Percentiles rank a stretch among this genome's conserved stretches.
Evolutionary conservation across 2,888 invertebrate species (phyloP).

Genomic region (Ornithoptera priamus): DNA sequence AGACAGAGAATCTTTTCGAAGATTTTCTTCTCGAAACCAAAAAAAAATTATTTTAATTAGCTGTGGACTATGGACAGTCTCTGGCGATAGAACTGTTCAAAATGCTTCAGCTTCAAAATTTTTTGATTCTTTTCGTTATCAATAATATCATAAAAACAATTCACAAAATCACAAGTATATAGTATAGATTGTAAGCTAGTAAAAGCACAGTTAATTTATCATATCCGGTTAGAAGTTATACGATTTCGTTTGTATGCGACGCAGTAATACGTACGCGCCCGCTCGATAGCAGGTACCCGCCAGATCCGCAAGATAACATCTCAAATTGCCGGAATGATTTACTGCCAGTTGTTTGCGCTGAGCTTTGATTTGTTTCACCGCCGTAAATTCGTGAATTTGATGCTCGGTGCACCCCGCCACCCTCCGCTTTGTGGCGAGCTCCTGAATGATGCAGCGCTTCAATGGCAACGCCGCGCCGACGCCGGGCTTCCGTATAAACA

Average conservation of each 20-base stretch:
- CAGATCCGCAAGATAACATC: constrained; percentile 63
- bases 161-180: too few relatives aligned
- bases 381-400: constrained; percentile 58
- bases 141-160: too few relatives aligned
- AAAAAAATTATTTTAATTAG: too few relatives aligned
- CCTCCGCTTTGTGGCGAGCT: neutral
- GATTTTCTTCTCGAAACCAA: too few relatives aligned
- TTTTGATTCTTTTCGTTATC: too few relatives aligned
- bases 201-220: constrained; percentile 32
- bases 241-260: constrained; percentile 17
- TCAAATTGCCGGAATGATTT: constrained; percentile 68
- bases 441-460: too few relatives aligned
- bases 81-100: too few relatives aligned
- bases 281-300: constrained; percentile 44
- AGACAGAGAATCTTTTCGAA: too few relatives aligned
- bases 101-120: too few relatives aligned
- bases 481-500: too few relatives aligned
- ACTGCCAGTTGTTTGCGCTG: constrained; percentile 61
- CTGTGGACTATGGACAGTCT: too few relatives aligned
- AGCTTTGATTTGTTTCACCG: constrained; percentile 66
- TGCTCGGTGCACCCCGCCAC: constrained; percentile 35
- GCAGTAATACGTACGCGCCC: constrained; percentile 22
- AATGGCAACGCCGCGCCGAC: too few relatives aligned
- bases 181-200: neutral
- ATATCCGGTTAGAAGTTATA: constrained; percentile 12